These are phyloP conservation scores for Diglossa brunneiventris DNA, from an alignment of 2,113 vertebrate species.

Conservation along the genomic window DNA sequence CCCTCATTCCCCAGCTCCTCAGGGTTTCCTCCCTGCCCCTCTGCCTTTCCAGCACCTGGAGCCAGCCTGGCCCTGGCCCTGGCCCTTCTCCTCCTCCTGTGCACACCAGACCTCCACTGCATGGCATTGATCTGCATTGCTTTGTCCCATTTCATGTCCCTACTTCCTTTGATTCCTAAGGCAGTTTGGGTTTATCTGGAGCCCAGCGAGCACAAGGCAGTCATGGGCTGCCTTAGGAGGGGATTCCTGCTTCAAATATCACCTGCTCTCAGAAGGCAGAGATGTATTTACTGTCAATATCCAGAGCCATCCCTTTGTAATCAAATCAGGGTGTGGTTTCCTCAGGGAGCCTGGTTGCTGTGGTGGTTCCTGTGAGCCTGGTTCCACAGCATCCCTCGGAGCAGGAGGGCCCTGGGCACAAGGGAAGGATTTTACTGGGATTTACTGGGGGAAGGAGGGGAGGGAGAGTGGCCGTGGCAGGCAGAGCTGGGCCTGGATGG, in stretches of 20 bases:
- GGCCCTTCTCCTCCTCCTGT: neutral
- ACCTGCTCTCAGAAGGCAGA: neutral
- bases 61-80: neutral
- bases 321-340: neutral
- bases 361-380: neutral
- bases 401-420: fast-evolving
- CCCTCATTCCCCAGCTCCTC: neutral
- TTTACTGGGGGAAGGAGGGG: neutral
- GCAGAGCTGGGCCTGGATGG: neutral
- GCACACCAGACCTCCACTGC: neutral
- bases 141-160: neutral
- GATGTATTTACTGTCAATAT: neutral
- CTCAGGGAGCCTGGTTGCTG: neutral
- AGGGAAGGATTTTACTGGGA: neutral
- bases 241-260: neutral
- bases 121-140: neutral
- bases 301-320: neutral
- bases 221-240: neutral
- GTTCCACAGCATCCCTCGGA: fast-evolving
- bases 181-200: neutral
- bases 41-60: neutral
- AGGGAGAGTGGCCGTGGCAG: neutral
- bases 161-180: neutral
- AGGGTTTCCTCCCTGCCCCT: neutral
- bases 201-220: neutral